Evolutionary conservation across 2,888 invertebrate genomes (phyloP), one percentile per base, ranked within the genome.

Genomic region (Drosophila robusta): DNA sequence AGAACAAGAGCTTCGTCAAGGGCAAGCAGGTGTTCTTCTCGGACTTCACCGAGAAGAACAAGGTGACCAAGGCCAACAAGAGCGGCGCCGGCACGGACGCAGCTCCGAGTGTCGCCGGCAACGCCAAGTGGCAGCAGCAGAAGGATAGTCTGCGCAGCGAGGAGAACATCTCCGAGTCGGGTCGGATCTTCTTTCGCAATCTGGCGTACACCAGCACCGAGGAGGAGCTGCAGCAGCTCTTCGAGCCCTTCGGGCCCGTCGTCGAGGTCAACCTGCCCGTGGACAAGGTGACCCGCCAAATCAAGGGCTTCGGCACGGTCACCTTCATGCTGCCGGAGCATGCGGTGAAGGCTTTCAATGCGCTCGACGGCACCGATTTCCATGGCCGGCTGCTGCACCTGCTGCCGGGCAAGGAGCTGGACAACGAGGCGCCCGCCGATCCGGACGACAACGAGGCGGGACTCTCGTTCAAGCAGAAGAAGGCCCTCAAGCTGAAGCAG

Each of bases 251-350:
- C 93, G 98, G 98, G 54, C 96, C 96, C 0, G 83, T 99, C 38
- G 94, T 96, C 0, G 98, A 99, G 92, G 94, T 98, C 0, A 95
- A 95, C 92, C 93, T 99, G 89, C 98, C 99, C 0, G 94, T 99
- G 58, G 99, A 99, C 91, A 93, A 94, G 56, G 90, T 94, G 1
- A 96, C 96, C 0, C 95, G 98, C 39, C 95, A 96, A 91, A 94
- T 95, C 12, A 98, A 98, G 93, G 92, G 99, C 0, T 99, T 98
- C 92, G 99, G 98, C 0, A 96, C 96, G 0, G 94, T 99, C 0
- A 97, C 98, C 0, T 99, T 95, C 91, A 93, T 99, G 90, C 95
- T 99, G 94, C 98, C 99, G 0, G 99, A 99, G 90, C 96, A 99
- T 92, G 99, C 99, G 0, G 95, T 97, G 0, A 95, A 94, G 85